Conservation (phyloP, 30 jellyfish, hydroid and myxozoan genomes). For the Aurelia aurita complex sp. Pacific region DNA sequence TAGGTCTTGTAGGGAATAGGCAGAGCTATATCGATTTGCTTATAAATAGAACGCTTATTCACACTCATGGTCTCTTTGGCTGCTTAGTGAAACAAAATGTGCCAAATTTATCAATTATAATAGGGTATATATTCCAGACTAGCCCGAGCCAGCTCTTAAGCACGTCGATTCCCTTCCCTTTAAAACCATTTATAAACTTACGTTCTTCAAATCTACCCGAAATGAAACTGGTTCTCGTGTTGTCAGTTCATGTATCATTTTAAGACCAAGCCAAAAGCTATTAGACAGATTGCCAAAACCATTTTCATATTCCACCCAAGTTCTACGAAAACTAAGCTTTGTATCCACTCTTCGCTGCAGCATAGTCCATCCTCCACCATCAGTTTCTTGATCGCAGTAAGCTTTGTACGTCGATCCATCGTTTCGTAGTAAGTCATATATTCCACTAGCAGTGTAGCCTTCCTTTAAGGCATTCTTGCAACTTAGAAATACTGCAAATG, state of each 20-base stretch:
- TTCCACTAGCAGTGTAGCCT: not conserved
- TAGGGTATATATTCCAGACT: too few species aligned
- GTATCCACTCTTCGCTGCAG: not conserved
- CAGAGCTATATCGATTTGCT: too few species aligned
- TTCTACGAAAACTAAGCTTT: not conserved
- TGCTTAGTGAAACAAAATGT: too few species aligned
- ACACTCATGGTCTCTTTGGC: too few species aligned
- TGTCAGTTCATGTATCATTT: not conserved
- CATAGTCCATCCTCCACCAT: conserved; percentile 15
- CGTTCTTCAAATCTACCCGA: conserved; percentile 7
- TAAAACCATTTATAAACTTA: not conserved
- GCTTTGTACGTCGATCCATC: not conserved
- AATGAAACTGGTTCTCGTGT: not conserved
- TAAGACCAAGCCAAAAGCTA: conserved; percentile 10
- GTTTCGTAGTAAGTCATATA: not conserved
- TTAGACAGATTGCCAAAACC: not conserved
- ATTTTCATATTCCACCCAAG: not conserved
- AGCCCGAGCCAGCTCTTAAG: not conserved
- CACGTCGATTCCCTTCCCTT: too few species aligned
- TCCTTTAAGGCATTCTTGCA: conserved; percentile 2
- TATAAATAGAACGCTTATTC: too few species aligned
- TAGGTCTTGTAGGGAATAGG: too few species aligned
- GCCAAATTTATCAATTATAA: too few species aligned
- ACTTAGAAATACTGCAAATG: not conserved
- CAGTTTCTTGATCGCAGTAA: conserved; percentile 10